Evolutionary conservation across 1,140 invertebrate species (phyloP).

Genomic region (Parapsyche elsis): DNA sequence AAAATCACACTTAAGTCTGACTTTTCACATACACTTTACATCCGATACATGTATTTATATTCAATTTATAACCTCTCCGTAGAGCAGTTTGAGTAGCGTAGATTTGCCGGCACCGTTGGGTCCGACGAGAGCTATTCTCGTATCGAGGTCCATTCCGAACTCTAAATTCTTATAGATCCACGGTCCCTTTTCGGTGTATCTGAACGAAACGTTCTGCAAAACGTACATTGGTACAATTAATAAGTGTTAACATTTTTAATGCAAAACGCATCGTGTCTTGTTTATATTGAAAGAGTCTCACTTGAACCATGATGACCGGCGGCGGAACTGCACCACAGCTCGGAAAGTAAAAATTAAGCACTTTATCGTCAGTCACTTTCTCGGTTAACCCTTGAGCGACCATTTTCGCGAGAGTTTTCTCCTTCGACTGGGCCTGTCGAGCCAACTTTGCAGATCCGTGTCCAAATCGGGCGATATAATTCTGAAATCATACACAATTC

Average conservation of each 20-base stretch:
- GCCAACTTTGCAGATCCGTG: conserved; percentile 99
- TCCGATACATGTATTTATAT: too few relatives aligned
- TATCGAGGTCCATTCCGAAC: conserved; percentile 99
- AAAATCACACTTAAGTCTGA: too few relatives aligned
- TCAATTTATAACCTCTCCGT: conserved; percentile 84
- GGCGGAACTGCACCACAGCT: conserved; percentile 97
- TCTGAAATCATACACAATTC: conserved; percentile 73
- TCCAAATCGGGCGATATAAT: conserved; percentile 99
- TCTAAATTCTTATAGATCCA: conserved; percentile 98
- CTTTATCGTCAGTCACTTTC: conserved; percentile 91
- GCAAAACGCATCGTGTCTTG: background rate
- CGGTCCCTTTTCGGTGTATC: conserved; percentile 87
- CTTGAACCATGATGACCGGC: conserved; percentile 98
- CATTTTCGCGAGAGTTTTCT: conserved; percentile 99
- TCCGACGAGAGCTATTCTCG: conserved; percentile 95
- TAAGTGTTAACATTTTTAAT: conserved; percentile 33
- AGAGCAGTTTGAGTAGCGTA: conserved; percentile 95
- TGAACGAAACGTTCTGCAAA: conserved; percentile 92
- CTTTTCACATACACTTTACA: too few relatives aligned
- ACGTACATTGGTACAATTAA: conserved; percentile 24
- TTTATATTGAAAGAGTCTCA: conserved; percentile 54
- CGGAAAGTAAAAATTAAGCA: conserved; percentile 94
- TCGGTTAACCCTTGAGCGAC: conserved; percentile 97
- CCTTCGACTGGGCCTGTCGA: conserved; percentile 98
- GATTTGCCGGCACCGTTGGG: conserved; percentile 99